Evolutionary conservation across 2,888 invertebrate species (phyloP).

Genomic region (Tricholauxania praeusta): DNA sequence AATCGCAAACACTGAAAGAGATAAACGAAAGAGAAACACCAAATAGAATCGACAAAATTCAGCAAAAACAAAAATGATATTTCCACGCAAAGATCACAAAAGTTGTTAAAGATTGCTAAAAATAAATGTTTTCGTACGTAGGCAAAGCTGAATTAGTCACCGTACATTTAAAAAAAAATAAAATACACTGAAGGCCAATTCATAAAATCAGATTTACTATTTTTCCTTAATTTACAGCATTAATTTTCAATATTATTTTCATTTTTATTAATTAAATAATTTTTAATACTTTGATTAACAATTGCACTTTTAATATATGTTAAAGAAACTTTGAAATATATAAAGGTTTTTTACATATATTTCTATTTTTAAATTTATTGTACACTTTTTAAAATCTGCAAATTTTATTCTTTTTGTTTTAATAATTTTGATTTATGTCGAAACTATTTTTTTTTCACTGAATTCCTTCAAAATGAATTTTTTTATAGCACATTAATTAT

Average conservation of each 20-base stretch:
- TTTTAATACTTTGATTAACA: too few species aligned
- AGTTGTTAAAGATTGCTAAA: conserved; percentile 41
- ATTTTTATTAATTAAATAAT: too few species aligned
- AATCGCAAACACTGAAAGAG: background rate
- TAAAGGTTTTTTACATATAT: background rate
- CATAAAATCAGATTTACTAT: too few species aligned
- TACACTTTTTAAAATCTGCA: background rate
- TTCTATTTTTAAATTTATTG: conserved; percentile 2
- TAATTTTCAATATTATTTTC: too few species aligned
- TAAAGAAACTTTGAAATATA: background rate
- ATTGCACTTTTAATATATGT: background rate
- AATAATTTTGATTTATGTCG: background rate
- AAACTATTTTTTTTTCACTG: background rate
- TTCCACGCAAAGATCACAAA: conserved; percentile 17
- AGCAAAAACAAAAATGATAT: conserved; percentile 42
- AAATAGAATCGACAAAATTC: conserved; percentile 10
- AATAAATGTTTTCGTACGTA: conserved; percentile 45
- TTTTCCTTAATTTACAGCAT: too few species aligned
- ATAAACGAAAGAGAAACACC: conserved; percentile 10
- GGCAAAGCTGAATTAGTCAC: conserved; percentile 39
- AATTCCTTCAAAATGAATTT: too few species aligned
- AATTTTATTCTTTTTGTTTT: conserved; percentile 2
- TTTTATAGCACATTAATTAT: too few species aligned
- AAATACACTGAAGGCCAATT: too few species aligned
- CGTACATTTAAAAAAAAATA: too few species aligned